phyloP scores from a whole-genome alignment of 2,797 vertebrate species.

The Myiotriccus ornatus region DNA sequence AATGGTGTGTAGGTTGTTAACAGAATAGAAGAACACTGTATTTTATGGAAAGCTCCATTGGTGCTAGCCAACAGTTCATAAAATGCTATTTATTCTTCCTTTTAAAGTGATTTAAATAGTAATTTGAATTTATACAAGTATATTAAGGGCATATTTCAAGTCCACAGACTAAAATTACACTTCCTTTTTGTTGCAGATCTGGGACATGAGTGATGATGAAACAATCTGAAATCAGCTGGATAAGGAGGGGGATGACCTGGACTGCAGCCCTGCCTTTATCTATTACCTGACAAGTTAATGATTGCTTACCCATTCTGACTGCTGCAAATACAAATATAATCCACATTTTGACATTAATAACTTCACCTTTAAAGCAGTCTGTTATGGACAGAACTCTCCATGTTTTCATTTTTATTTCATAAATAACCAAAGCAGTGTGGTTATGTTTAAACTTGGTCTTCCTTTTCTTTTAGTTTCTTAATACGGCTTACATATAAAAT shows the following conservation, averaged over 20 bases:
- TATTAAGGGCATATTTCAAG: neutral
- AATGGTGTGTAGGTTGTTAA: neutral
- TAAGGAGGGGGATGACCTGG: slow-evolving; percentile 15
- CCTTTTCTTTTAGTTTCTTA: neutral
- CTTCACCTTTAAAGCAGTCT: neutral
- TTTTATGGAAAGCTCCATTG: neutral
- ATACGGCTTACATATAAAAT: neutral
- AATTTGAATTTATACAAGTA: neutral
- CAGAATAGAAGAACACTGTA: neutral
- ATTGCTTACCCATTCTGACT: neutral
- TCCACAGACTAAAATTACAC: neutral
- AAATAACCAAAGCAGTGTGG: slow-evolving; percentile 11
- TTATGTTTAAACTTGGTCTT: neutral
- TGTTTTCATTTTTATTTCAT: slow-evolving; percentile 8
- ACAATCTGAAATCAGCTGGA: slow-evolving; percentile 79
- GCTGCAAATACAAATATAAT: neutral
- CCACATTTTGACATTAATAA: neutral
- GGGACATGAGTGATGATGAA: slow-evolving; percentile 99
- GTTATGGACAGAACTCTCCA: neutral
- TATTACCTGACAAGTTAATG: slow-evolving; percentile 15
- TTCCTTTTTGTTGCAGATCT: slow-evolving; percentile 82
- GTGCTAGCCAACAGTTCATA: neutral
- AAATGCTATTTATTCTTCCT: neutral
- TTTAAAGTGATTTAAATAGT: neutral
- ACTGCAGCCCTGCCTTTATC: slow-evolving; percentile 4